Base-by-base conservation (phyloP, 1,140 invertebrate species). In the Hirudo medicinalis region DNA sequence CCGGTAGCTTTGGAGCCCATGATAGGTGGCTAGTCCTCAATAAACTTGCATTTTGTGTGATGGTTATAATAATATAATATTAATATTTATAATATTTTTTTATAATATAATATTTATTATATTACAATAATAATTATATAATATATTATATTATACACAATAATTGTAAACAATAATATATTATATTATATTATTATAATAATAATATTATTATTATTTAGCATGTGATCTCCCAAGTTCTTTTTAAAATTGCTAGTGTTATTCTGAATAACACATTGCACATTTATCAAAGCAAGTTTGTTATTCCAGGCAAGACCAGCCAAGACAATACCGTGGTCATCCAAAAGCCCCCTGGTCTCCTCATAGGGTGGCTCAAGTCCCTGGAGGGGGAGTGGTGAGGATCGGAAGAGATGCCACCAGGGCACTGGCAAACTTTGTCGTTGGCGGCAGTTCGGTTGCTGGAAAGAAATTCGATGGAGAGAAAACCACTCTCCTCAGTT, bases 401-500 rank as follows among this genome's bases (percentile, higher is more conserved):
- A 49, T 49, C 43, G 43, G 43, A 49, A 49, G 43, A 17, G 43
- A 49, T 49, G 22, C 57, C 57, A 63, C 29, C 22, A 63, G 22
- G 57, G 29, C 57, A 6, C 29, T 63, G 57, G 29, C 22, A n/a
- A 63, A 63, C 22, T 22, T 63, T 20, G 29, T 63, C 57, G 29
- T n/a, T 15, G 29, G 22, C 2, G 57, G 57, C 6, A 63, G 57
- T 63, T 22, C 22, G 11, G 57, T 25, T n/a, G 22, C 22, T 11
- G 57, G 90, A 17, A 49, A 49, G 43, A 49, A 49, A 17, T 49
- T 49, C 79, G 93, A 94, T 84, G 94, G 91, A 82, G 94, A 97
- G 84, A 96, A 97, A 84, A 93, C 92, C 27, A 93, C 94, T 85
- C 85, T 97, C 70, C 86, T 97, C 72, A 94, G 91, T 83, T 95